phyloP scores from a whole-genome alignment of 1,140 invertebrate genomes.

The Macrotrachela quadricornifera region DNA sequence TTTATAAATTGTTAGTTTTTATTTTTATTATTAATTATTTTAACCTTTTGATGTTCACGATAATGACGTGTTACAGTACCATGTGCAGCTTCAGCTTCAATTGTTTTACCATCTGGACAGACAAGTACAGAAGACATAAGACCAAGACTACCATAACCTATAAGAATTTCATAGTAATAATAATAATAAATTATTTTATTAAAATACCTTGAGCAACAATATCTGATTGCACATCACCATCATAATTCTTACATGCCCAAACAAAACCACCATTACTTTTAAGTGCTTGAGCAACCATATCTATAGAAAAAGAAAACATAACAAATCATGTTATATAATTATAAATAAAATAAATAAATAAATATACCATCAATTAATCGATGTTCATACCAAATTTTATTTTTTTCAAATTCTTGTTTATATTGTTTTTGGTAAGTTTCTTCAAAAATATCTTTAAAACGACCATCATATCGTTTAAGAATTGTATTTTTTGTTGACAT shows the following conservation, averaged over 20 bases:
- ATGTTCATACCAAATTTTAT: constrained; percentile 87
- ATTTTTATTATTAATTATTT: not conserved
- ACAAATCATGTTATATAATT: too few relatives aligned
- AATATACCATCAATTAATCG: constrained; percentile 58
- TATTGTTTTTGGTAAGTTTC: constrained; percentile 82
- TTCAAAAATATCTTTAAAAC: constrained; percentile 97
- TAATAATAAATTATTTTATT: constrained; percentile 1
- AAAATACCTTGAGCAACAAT: constrained; percentile 74
- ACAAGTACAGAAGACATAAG: constrained; percentile 31
- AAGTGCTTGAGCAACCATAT: constrained; percentile 95
- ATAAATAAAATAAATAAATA: too few relatives aligned
- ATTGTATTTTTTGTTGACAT: constrained; percentile 98
- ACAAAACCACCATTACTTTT: constrained; percentile 95
- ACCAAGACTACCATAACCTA: constrained; percentile 30
- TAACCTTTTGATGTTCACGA: constrained; percentile 10
- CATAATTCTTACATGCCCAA: constrained; percentile 99
- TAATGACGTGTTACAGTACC: constrained; percentile 33
- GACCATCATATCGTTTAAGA: constrained; percentile 86
- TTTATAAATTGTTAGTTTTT: too few relatives aligned
- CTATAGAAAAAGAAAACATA: constrained; percentile 24
- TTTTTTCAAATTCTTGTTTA: constrained; percentile 56
- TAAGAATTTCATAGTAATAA: not conserved
- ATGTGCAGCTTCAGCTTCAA: constrained; percentile 32
- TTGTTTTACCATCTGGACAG: constrained; percentile 32
- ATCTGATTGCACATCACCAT: constrained; percentile 95